A percentile compares a stretch with the other conserved stretches of the same genome.
phyloP scores from a whole-genome alignment of 2,113 vertebrate genomes.

The Corvus hawaiiensis region DNA sequence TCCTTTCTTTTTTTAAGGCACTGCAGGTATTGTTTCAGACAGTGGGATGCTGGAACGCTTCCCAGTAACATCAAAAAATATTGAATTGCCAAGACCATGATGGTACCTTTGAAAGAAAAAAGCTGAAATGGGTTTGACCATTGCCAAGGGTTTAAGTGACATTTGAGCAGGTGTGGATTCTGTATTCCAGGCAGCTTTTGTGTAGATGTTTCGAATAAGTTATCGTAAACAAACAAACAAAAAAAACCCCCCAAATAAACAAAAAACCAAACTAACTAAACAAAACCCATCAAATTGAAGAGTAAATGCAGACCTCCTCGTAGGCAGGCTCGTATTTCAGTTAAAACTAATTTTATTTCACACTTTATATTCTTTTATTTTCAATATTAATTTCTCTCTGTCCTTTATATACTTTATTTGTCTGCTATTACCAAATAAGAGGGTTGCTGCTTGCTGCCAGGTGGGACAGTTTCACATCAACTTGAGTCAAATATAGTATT shows the following conservation, averaged over 20 bases:
- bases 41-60: not conserved
- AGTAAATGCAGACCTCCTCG: not conserved
- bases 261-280: too few relatives aligned
- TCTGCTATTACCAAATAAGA: not conserved
- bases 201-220: not conserved
- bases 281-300: not conserved
- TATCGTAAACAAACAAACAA: not conserved
- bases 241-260: not conserved
- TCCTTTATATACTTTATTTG: not conserved
- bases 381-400: not conserved
- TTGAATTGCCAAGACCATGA: rapidly evolving
- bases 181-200: not conserved
- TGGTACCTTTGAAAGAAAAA: not conserved
- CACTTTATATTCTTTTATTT: not conserved
- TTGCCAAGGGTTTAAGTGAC: not conserved
- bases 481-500: not conserved
- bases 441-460: not conserved
- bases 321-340: rapidly evolving
- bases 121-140: not conserved
- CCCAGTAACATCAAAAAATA: not conserved
- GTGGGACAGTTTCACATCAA: not conserved
- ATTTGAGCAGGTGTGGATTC: not conserved
- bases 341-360: not conserved
- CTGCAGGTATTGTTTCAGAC: not conserved
- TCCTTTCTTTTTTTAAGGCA: not conserved